A percentile compares a stretch with the other conserved stretches of the same genome.
Evolutionary conservation across 2,888 invertebrate genomes (phyloP).

Genomic region (Amiota minor): DNA sequence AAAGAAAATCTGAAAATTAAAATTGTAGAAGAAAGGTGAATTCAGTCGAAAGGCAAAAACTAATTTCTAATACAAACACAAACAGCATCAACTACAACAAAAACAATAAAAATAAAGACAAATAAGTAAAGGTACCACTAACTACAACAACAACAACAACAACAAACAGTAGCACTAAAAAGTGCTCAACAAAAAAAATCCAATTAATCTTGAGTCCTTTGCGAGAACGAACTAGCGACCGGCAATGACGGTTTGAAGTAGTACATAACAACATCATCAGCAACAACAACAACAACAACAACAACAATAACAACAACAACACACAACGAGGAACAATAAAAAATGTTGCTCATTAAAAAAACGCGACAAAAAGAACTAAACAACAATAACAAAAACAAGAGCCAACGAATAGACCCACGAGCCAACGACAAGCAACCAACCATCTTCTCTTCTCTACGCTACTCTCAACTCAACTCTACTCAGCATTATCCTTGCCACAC

Average conservation of each 20-base stretch:
- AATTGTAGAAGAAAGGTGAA: background rate
- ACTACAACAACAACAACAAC: background rate
- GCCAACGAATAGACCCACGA: conserved; percentile 55
- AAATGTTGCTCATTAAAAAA: conserved; percentile 36
- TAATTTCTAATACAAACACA: conserved; percentile 63
- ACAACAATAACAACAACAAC: conserved; percentile 53
- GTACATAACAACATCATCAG: conserved; percentile 18
- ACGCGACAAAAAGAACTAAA: conserved; percentile 12
- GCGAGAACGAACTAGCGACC: conserved; percentile 34
- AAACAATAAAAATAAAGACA: conserved; percentile 48
- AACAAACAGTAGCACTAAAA: conserved; percentile 32
- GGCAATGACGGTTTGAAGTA: conserved; percentile 19
- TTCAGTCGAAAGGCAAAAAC: conserved; percentile 48
- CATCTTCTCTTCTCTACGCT: too few species aligned
- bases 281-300: conserved; percentile 36
- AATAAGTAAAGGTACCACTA: conserved; percentile 12
- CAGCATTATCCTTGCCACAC: too few species aligned
- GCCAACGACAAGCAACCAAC: conserved; percentile 30
- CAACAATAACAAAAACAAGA: conserved; percentile 48
- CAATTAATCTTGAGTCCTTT: conserved; percentile 62
- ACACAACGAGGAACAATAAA: conserved; percentile 47
- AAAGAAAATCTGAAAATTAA: background rate
- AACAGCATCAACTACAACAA: conserved; percentile 42
- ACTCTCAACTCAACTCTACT: too few species aligned
- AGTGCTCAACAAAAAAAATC: conserved; percentile 51